These are phyloP conservation scores for Lepus europaeus DNA, from an alignment of 2,113 vertebrate genomes.

Conservation along the genomic window DNA sequence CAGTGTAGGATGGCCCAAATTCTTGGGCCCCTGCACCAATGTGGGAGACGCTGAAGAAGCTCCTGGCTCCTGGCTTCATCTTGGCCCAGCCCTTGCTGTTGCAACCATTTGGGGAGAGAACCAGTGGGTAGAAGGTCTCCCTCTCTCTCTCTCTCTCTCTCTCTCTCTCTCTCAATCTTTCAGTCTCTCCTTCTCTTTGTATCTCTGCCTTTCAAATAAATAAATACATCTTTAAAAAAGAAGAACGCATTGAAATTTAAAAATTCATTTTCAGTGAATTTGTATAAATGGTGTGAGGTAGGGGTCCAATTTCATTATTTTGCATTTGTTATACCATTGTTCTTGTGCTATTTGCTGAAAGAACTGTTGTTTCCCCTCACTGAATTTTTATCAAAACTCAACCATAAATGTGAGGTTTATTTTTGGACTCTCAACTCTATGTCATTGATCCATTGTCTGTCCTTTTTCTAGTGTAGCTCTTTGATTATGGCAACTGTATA, in stretches of 20 bases:
- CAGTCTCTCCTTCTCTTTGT: no score
- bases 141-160: no score
- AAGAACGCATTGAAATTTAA: not conserved
- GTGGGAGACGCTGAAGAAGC: no score
- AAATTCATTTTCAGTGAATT: not conserved
- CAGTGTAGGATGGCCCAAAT: no score
- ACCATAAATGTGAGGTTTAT: not conserved
- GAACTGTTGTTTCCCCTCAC: not conserved
- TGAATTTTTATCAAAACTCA: not conserved
- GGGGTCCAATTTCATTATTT: not conserved
- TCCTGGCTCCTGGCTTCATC: no score
- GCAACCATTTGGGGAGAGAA: no score
- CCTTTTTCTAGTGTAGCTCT: not conserved
- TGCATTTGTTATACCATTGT: not conserved
- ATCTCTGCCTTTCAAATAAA: no score
- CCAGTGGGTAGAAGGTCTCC: no score
- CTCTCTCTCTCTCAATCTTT: no score
- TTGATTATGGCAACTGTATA: not conserved
- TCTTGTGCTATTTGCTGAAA: not conserved
- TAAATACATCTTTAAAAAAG: no score
- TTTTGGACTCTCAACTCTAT: not conserved
- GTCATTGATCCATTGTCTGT: not conserved
- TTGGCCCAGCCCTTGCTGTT: no score
- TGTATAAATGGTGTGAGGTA: not conserved
- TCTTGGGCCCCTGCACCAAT: no score